Percentiles rank a stretch among this genome's conserved stretches.
Conservation (phyloP, 2,113 vertebrate species). For the Platichthys flesus region DNA sequence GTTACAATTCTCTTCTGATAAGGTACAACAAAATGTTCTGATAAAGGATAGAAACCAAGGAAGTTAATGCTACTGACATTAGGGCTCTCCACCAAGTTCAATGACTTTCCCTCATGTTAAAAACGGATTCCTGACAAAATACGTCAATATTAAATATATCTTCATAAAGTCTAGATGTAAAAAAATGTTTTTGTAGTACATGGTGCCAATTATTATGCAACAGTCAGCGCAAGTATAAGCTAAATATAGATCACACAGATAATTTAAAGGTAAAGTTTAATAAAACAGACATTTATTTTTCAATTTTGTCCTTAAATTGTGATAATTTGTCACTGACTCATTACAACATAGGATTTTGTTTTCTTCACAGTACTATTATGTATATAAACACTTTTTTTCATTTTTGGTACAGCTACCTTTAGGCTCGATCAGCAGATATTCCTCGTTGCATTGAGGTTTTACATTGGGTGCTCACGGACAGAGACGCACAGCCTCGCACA, state of each 20-base stretch:
- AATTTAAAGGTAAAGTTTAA: too few species aligned
- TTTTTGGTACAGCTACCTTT: not conserved
- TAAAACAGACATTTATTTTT: too few species aligned
- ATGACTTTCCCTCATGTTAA: too few species aligned
- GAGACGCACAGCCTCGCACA: not conserved
- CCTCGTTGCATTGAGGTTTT: not conserved
- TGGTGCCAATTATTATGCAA: not conserved
- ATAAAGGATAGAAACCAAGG: too few species aligned
- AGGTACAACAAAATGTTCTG: too few species aligned
- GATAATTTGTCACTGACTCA: too few species aligned
- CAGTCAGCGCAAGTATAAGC: not conserved
- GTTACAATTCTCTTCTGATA: not conserved
- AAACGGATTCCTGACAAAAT: too few species aligned
- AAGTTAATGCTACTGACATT: too few species aligned
- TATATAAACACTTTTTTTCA: not conserved
- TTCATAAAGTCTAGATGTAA: too few species aligned
- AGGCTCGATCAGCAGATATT: slow-evolving; percentile 1
- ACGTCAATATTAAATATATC: too few species aligned
- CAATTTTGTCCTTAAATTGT: too few species aligned
- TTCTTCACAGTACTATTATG: not conserved
- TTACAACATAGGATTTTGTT: not conserved
- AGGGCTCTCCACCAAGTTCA: too few species aligned
- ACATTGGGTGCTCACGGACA: not conserved
- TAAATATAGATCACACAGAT: not conserved
- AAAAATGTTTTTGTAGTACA: not conserved